Percentiles rank a stretch among this genome's conserved stretches.
Evolutionary conservation across 2,888 invertebrate genomes (phyloP).

Genomic region (Fissipunctia ypsillon): DNA sequence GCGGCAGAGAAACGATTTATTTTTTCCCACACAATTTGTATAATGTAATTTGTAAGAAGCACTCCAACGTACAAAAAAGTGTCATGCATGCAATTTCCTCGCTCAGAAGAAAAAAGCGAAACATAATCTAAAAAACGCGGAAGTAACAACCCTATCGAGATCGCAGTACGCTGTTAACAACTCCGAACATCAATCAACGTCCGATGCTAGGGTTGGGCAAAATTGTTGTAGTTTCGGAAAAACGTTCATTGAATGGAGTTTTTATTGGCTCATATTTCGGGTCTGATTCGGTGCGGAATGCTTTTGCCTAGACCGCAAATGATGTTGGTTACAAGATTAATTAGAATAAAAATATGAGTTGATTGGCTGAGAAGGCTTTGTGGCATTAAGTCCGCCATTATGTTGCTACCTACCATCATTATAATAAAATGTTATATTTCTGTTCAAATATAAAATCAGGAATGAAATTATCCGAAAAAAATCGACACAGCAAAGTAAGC

Average conservation of each 20-base stretch:
- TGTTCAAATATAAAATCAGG: no score
- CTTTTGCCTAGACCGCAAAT: constrained; percentile 12
- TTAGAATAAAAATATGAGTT: constrained; percentile 2
- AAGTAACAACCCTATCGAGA: constrained; percentile 78
- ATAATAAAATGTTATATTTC: no score
- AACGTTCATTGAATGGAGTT: constrained; percentile 62
- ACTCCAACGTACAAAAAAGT: constrained; percentile 59
- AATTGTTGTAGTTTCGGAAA: constrained; percentile 73
- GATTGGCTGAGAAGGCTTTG: neutral
- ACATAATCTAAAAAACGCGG: constrained; percentile 71
- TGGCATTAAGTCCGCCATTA: neutral
- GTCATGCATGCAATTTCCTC: constrained; percentile 69
- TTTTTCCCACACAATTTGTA: constrained; percentile 46
- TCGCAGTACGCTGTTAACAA: constrained; percentile 78
- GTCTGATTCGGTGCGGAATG: constrained; percentile 33
- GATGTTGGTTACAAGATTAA: constrained; percentile 7
- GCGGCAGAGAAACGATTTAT: constrained; percentile 19
- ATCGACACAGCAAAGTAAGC: no score
- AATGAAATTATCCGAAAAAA: no score
- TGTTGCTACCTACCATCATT: neutral
- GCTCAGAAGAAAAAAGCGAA: constrained; percentile 68
- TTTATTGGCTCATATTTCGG: constrained; percentile 62
- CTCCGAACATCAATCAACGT: constrained; percentile 79
- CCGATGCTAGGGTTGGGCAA: constrained; percentile 67
- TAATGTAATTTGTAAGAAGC: constrained; percentile 51